Percentiles rank a stretch among this genome's conserved stretches.
Conservation (phyloP, 1,140 invertebrate species). For the Aporrectodea caliginosa region DNA sequence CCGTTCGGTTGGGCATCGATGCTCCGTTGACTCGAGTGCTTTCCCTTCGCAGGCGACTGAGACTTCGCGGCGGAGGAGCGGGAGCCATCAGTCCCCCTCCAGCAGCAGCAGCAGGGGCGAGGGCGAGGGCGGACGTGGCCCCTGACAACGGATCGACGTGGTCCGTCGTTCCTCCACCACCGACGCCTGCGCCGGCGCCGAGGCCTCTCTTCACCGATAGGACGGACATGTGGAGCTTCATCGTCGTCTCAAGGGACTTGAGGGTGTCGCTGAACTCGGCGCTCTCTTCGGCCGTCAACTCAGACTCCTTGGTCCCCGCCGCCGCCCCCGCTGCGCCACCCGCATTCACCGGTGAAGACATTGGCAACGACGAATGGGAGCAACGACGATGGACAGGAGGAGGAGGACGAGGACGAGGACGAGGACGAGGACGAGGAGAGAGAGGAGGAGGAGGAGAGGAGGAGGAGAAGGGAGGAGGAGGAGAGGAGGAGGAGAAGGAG, state of each 20-base stretch:
- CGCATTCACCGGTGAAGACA: too few species aligned
- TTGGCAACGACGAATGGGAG: too few species aligned
- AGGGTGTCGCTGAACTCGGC: neutral
- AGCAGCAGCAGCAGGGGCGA: too few species aligned
- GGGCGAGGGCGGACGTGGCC: too few species aligned
- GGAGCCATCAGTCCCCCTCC: too few species aligned
- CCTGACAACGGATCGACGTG: too few species aligned
- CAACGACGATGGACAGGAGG: constrained; percentile 9
- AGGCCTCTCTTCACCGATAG: neutral
- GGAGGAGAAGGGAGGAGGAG: constrained; percentile 35
- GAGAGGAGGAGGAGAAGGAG: constrained; percentile 31
- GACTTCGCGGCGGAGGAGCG: neutral
- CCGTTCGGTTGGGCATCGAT: neutral
- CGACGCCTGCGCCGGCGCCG: too few species aligned
- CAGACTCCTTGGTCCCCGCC: neutral
- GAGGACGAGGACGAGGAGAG: constrained; percentile 26
- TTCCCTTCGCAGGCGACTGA: neutral
- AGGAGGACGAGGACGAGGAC: constrained; percentile 31
- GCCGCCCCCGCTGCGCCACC: too few species aligned
- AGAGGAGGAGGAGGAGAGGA: constrained; percentile 21
- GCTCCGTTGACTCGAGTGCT: neutral
- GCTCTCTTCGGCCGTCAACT: neutral
- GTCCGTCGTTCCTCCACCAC: neutral
- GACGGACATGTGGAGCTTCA: neutral
- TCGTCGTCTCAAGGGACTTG: neutral